Conservation (phyloP, 2,113 vertebrate species). For the Lathamus discolor region DNA sequence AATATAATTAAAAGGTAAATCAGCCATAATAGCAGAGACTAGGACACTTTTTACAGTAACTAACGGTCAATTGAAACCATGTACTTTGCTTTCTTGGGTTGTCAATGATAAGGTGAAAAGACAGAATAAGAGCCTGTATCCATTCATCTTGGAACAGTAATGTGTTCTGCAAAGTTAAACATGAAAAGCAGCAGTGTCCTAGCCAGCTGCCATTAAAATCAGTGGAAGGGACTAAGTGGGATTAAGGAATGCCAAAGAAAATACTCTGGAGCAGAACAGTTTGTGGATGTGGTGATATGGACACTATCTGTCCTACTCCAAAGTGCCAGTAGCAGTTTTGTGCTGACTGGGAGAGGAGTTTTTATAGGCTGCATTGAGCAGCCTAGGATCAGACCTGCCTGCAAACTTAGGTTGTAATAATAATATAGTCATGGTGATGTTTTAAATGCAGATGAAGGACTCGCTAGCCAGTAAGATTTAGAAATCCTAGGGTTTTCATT, state of each 20-base stretch:
- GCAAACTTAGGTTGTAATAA: not conserved
- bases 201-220: not conserved
- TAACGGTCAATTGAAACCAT: conserved; percentile 66
- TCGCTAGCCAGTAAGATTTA: not conserved
- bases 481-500: not conserved
- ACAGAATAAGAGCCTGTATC: conserved; percentile 33
- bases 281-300: not conserved
- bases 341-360: not conserved
- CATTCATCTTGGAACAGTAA: conserved; percentile 43
- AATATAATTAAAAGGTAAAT: conserved; percentile 75
- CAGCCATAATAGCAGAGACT: conserved; percentile 56
- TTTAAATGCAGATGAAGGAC: not conserved
- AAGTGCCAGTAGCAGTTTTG: not conserved
- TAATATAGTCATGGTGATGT: not conserved
- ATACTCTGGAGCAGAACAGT: not conserved
- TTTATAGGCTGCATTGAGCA: not conserved
- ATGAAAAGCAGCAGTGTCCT: not conserved
- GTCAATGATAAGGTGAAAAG: conserved; percentile 50
- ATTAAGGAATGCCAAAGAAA: conserved; percentile 3
- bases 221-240: not conserved
- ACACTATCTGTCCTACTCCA: not conserved
- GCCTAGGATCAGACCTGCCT: not conserved
- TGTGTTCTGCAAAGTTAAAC: conserved; percentile 43
- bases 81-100: conserved; percentile 55
- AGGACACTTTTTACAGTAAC: conserved; percentile 63